phyloP scores from a whole-genome alignment of 2,797 vertebrate species.

The Serranus cabrilla region DNA sequence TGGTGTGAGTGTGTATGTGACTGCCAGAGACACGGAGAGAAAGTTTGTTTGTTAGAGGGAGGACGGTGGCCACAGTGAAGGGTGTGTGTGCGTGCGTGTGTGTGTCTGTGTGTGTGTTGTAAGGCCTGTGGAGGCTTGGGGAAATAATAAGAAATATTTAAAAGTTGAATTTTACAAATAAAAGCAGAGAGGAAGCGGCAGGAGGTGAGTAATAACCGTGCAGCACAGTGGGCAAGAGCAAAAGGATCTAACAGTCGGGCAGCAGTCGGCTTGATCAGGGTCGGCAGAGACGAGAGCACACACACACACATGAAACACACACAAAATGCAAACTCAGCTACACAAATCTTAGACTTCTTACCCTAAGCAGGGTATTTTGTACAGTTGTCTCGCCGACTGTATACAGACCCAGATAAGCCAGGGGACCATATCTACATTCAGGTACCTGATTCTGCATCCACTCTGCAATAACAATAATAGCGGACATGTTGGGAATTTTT shows the following conservation, averaged over 20 bases:
- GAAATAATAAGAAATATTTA: constrained; percentile 38
- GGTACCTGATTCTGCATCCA: constrained; percentile 26
- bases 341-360: constrained; percentile 21
- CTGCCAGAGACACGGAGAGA: constrained; percentile 3
- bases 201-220: constrained; percentile 16
- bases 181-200: constrained; percentile 18
- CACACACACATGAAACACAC: background rate
- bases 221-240: constrained; percentile 21
- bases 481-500: constrained; percentile 9
- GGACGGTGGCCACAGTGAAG: constrained; percentile 11
- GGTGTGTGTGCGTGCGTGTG: constrained; percentile 5
- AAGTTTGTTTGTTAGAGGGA: background rate
- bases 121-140: constrained; percentile 33
- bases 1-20: background rate
- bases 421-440: constrained; percentile 3
- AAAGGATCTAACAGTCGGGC: constrained; percentile 28
- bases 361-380: constrained; percentile 16
- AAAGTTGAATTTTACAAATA: constrained; percentile 50
- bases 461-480: constrained; percentile 14
- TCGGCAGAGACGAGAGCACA: constrained; percentile 12
- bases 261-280: constrained; percentile 22
- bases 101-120: too few species aligned
- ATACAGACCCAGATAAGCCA: background rate
- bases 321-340: constrained; percentile 25
- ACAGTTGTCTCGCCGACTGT: constrained; percentile 9